These are phyloP conservation scores for Toxotes jaculatrix DNA, from an alignment of 2,113 vertebrate genomes.

Conservation along the genomic window DNA sequence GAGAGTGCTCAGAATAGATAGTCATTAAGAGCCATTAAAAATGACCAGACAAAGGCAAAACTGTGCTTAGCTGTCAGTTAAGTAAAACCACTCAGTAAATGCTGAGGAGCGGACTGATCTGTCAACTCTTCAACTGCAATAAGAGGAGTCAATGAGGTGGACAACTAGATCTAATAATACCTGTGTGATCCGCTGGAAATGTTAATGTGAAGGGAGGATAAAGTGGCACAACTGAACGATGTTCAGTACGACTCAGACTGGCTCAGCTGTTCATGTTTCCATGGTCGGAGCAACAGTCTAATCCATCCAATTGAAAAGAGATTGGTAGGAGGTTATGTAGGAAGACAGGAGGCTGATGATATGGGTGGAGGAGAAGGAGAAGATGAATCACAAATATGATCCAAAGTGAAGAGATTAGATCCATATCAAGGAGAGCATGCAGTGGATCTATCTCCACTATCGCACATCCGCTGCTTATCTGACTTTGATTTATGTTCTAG, in stretches of 20 bases:
- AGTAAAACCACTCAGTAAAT: constrained; percentile 48
- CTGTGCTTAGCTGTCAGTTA: constrained; percentile 51
- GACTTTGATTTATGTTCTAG: constrained; percentile 67
- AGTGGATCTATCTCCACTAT: constrained; percentile 56
- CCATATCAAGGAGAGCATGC: constrained; percentile 54
- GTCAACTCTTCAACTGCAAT: constrained; percentile 35
- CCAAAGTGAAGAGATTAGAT: constrained; percentile 69
- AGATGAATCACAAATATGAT: constrained; percentile 69
- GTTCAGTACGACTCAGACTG: not conserved
- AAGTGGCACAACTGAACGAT: constrained; percentile 9
- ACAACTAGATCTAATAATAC: constrained; percentile 44
- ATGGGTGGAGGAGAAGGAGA: constrained; percentile 35
- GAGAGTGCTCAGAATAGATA: constrained; percentile 65
- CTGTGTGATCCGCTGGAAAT: constrained; percentile 45
- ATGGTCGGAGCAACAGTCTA: constrained; percentile 3
- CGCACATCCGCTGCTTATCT: constrained; percentile 57
- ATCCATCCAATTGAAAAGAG: constrained; percentile 48
- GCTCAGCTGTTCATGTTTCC: not conserved
- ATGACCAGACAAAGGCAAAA: constrained; percentile 63
- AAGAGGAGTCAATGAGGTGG: constrained; percentile 57
- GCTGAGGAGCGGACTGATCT: constrained; percentile 38
- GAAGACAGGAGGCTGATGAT: constrained; percentile 44
- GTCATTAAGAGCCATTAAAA: constrained; percentile 77
- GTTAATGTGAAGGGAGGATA: constrained; percentile 40
- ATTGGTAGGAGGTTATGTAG: constrained; percentile 36